Base-by-base conservation (phyloP, 1,140 invertebrate species). In the Ptiloglossa arizonensis region DNA sequence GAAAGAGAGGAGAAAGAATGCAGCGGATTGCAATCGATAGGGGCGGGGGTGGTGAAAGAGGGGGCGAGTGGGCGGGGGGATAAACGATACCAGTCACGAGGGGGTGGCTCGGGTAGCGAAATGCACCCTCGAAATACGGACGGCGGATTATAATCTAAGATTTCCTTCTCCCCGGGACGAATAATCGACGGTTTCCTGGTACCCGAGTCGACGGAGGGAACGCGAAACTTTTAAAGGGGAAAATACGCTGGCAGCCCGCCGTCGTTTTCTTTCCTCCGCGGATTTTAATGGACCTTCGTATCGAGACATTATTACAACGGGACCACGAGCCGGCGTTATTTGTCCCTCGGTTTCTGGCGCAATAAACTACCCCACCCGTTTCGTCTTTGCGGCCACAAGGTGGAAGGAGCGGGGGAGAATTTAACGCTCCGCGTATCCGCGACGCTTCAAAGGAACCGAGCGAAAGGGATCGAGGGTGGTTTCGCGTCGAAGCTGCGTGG, bases 21-120 rank as follows among this genome's bases (percentile, higher is more conserved):
- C 29, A 24, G 67, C n/a, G 73, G 62, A 83, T 83, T 78, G 81
- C 57, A 79, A 83, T 83, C 81, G 81, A 83, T 83, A 82, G n/a
- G 1, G 60, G 63, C 50, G 13, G 69, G 27, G 66, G 50, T 46
- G 48, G 27, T 41, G 48, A 48, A 29, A 19, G 50, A 19, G 27
- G 44, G 29, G 50, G 32, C 24, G n/a, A 38, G 35, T 9, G 8
- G 41, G 19, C 1, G 19, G 44, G 19, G 57, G 59, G n/a, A 24
- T 52, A 56, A 57, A 52, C 29, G 71, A 69, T 81, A 76, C 64
- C 29, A 76, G 50, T 17, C 32, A 66, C 63, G 50, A 38, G 46
- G 72, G 54, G 29, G 57, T 71, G 41, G 32, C 29, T 48, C 48
- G 35, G 11, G 8, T n/a, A 35, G 68, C 27, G 13, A 46, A 67